Evolutionary conservation across 2,888 invertebrate genomes (phyloP).

Genomic region (Quadroppia sp.): DNA sequence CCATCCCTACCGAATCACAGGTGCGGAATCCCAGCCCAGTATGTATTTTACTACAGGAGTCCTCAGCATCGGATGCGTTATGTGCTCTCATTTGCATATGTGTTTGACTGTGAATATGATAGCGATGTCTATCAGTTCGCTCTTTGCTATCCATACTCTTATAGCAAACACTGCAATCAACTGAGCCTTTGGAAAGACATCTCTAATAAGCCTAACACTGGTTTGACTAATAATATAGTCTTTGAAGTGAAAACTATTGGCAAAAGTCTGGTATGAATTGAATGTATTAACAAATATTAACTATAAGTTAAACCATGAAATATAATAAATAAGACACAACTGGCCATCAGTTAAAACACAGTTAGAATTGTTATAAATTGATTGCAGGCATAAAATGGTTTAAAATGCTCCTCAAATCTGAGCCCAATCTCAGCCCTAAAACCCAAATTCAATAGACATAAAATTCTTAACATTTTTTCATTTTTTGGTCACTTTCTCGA

Average conservation of each 20-base stretch:
- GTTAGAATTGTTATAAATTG: too few species aligned
- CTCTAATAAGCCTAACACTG: neutral
- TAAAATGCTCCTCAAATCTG: too few species aligned
- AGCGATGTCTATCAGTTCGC: conserved; percentile 94
- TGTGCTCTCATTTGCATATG: conserved; percentile 86
- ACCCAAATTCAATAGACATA: too few species aligned
- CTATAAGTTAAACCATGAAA: too few species aligned
- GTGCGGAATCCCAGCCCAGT: conserved; percentile 71
- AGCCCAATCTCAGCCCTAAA: too few species aligned
- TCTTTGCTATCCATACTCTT: conserved; percentile 91
- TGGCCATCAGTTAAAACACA: neutral
- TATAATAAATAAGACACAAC: too few species aligned
- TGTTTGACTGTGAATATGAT: conserved; percentile 74
- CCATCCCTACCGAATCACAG: conserved; percentile 54
- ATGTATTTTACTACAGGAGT: conserved; percentile 89
- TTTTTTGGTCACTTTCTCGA: neutral
- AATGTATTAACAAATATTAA: neutral
- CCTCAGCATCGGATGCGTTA: conserved; percentile 77
- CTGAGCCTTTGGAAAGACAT: conserved; percentile 64
- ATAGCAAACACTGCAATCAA: conserved; percentile 79
- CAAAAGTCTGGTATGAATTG: conserved; percentile 32
- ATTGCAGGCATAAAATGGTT: too few species aligned
- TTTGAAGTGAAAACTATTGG: conserved; percentile 25
- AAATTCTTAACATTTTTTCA: neutral
- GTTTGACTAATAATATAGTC: neutral